These are phyloP conservation scores for Melieria picta DNA, from an alignment of 2,888 invertebrate species.

Conservation along the genomic window DNA sequence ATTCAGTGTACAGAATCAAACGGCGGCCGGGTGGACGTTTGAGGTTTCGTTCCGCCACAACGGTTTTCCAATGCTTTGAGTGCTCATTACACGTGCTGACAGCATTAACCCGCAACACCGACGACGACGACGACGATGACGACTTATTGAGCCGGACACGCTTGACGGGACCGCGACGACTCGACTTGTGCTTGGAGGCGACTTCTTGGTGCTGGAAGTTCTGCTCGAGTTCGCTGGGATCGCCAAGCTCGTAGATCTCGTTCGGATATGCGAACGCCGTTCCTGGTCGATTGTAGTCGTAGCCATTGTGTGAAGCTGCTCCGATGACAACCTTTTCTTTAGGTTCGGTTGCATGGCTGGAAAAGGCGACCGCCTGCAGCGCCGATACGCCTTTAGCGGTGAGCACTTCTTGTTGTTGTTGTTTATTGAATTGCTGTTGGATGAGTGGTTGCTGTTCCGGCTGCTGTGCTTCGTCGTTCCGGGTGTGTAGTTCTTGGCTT, in stretches of 20 bases:
- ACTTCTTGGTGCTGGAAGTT: conserved; percentile 19
- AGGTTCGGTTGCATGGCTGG: too few relatives aligned
- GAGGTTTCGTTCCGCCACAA: not conserved
- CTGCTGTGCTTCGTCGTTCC: too few relatives aligned
- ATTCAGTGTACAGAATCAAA: conserved; percentile 42
- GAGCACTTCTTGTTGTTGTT: too few relatives aligned
- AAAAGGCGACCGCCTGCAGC: too few relatives aligned
- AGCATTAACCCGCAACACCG: not conserved
- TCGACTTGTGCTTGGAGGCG: conserved; percentile 13
- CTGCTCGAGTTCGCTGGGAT: conserved; percentile 12
- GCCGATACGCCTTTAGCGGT: too few relatives aligned
- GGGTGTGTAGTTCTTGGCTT: too few relatives aligned
- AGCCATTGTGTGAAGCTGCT: conserved; percentile 14
- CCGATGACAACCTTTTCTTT: too few relatives aligned
- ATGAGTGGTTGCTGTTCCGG: too few relatives aligned
- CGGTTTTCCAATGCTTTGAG: not conserved
- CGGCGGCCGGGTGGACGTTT: conserved; percentile 42
- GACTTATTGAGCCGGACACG: conserved; percentile 19
- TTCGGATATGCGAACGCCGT: conserved; percentile 29
- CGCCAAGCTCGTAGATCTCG: conserved; percentile 6
- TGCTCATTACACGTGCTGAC: too few relatives aligned
- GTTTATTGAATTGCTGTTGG: too few relatives aligned
- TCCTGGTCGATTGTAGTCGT: conserved; percentile 26
- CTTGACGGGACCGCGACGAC: conserved; percentile 14
- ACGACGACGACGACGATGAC: too few relatives aligned